Percentiles rank a stretch among this genome's conserved stretches.
Evolutionary conservation across 1,140 invertebrate species (phyloP).

Genomic region (Drosophila tsacasi): DNA sequence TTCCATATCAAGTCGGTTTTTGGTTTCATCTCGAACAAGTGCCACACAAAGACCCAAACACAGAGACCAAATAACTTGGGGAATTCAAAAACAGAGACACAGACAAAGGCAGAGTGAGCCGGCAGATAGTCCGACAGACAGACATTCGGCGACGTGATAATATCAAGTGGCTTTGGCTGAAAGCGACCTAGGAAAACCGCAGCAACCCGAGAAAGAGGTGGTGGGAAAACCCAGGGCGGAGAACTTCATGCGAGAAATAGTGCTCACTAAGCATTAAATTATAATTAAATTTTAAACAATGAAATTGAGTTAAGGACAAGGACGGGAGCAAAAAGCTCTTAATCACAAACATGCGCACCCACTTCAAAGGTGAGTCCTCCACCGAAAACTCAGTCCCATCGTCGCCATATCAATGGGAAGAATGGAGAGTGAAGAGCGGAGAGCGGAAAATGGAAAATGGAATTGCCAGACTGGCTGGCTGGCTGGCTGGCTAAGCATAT

Average conservation of each 20-base stretch:
- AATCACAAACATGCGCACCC: slow-evolving; percentile 80
- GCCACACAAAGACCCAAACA: slow-evolving; percentile 59
- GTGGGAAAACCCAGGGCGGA: background rate
- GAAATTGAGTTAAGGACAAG: slow-evolving; percentile 64
- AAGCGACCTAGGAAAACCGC: slow-evolving; percentile 55
- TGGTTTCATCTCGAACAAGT: slow-evolving; percentile 54
- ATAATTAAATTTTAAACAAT: slow-evolving; percentile 84
- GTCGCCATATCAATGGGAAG: slow-evolving; percentile 62
- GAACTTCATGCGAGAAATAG: slow-evolving; percentile 64
- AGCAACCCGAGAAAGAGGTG: slow-evolving; percentile 23
- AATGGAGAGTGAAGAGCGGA: slow-evolving; percentile 4
- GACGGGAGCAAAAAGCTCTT: slow-evolving; percentile 68
- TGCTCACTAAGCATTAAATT: slow-evolving; percentile 83
- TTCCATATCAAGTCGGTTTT: slow-evolving; percentile 63
- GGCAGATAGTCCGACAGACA: slow-evolving; percentile 20
- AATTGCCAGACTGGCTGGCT: slow-evolving; percentile 51
- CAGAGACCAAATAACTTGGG: slow-evolving; percentile 17
- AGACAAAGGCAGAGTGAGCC: slow-evolving; percentile 13
- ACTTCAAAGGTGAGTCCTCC: slow-evolving; percentile 65
- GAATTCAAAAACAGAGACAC: slow-evolving; percentile 21
- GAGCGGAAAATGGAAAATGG: slow-evolving; percentile 38
- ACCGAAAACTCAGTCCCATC: slow-evolving; percentile 14
- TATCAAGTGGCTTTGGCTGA: slow-evolving; percentile 76
- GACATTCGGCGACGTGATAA: slow-evolving; percentile 58
- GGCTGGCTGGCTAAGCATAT: slow-evolving; percentile 77